A percentile compares a stretch with the other conserved stretches of the same genome.
Conservation (phyloP, 2,113 vertebrate species). For the Cyphomyrus plagiostoma region DNA sequence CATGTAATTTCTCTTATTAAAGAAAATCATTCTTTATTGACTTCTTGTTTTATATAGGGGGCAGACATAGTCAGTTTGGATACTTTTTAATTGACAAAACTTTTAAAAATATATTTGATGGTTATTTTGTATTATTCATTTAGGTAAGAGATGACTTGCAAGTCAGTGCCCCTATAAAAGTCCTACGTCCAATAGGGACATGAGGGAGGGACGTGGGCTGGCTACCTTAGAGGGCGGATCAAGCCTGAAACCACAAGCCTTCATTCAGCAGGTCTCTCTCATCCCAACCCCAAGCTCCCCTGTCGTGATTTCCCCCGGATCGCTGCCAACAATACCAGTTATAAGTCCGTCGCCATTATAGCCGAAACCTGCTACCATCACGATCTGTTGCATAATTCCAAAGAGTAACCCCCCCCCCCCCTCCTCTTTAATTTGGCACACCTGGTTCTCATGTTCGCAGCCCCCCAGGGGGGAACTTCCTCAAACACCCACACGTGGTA, state of each 20-base stretch:
- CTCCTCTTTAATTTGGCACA: neutral
- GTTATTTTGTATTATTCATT: neutral
- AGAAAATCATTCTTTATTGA: neutral
- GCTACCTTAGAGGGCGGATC: neutral
- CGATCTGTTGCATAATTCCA: constrained; percentile 4
- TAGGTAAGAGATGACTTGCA: neutral
- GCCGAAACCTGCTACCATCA: neutral
- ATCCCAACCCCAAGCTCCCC: neutral
- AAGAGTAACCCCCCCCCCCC: neutral
- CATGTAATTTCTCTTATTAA: neutral
- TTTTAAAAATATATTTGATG: neutral
- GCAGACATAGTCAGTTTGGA: neutral
- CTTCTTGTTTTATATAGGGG: neutral
- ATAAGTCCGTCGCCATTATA: neutral
- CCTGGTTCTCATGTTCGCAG: neutral
- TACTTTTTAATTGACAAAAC: neutral
- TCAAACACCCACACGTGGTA: neutral
- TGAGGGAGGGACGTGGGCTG: neutral
- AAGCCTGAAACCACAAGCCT: neutral
- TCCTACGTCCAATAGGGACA: neutral
- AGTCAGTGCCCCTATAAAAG: neutral
- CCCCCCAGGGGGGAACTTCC: neutral
- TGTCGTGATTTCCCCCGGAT: neutral
- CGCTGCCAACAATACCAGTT: neutral
- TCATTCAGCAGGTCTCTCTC: neutral